These are phyloP conservation scores for Acleris literana DNA, from an alignment of 2,888 invertebrate genomes.

Conservation along the genomic window DNA sequence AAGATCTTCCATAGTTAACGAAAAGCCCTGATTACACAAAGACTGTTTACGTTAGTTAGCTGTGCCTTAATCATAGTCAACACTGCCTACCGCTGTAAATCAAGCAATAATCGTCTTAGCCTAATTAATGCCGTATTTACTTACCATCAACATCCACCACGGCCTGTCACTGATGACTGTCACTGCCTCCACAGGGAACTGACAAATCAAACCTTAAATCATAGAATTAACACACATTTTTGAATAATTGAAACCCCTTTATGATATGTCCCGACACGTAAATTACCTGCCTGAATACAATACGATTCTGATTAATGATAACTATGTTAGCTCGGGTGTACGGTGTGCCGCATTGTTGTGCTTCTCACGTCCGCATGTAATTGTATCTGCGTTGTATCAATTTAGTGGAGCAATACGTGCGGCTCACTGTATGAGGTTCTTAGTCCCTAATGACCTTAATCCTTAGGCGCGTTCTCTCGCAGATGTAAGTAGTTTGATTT, in stretches of 20 bases:
- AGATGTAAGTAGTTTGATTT: background rate
- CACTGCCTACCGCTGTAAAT: conserved; percentile 33
- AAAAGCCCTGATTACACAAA: conserved; percentile 31
- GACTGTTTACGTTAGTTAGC: conserved; percentile 28
- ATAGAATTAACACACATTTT: conserved; percentile 2
- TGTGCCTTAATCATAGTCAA: conserved; percentile 33
- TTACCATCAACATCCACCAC: conserved; percentile 33
- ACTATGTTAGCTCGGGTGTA: conserved; percentile 31
- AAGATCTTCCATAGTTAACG: conserved; percentile 14
- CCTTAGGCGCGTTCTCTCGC: background rate
- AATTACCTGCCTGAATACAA: conserved; percentile 34
- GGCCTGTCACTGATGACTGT: conserved; percentile 32
- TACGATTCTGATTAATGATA: conserved; percentile 37
- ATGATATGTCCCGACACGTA: conserved; percentile 13
- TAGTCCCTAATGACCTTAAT: conserved; percentile 1
- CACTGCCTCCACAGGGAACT: conserved; percentile 6
- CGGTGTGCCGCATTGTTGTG: conserved; percentile 25
- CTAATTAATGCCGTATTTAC: conserved; percentile 36
- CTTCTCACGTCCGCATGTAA: conserved; percentile 3
- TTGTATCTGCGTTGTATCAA: background rate
- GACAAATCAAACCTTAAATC: conserved; percentile 12
- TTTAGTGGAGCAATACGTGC: conserved; percentile 1
- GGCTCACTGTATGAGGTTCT: background rate
- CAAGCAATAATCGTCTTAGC: conserved; percentile 37
- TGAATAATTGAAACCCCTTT: background rate